These are phyloP conservation scores for Mesembrinibis cayennensis DNA, from an alignment of 2,113 vertebrate genomes.

Conservation along the genomic window DNA sequence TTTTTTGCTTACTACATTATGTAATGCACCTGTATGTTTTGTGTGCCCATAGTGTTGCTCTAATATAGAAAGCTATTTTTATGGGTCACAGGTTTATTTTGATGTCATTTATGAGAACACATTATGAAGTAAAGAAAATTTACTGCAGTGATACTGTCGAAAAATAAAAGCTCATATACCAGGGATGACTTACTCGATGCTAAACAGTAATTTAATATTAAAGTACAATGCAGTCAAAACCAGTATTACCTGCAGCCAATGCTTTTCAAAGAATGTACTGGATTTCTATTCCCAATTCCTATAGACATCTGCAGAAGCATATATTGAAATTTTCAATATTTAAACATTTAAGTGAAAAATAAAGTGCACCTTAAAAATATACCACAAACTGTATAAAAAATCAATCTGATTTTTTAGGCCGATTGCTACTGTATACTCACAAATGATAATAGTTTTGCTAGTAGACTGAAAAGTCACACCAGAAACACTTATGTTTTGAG, in stretches of 20 bases:
- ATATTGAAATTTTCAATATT: not conserved
- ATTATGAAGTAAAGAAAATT: not conserved
- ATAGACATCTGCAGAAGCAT: not conserved
- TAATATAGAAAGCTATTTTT: not conserved
- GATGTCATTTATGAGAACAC: not conserved
- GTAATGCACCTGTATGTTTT: not conserved
- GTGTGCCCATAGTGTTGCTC: not conserved
- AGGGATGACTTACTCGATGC: not conserved
- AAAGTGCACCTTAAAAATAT: not conserved
- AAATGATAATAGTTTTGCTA: not conserved
- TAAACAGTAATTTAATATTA: not conserved
- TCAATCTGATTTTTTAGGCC: not conserved
- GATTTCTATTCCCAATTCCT: not conserved
- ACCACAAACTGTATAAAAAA: not conserved
- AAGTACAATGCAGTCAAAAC: not conserved
- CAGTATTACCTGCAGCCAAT: not conserved
- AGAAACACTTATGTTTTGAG: not conserved
- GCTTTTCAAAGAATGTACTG: not conserved
- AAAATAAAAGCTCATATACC: not conserved
- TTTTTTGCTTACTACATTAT: not conserved
- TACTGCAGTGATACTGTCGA: not conserved
- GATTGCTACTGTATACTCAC: not conserved
- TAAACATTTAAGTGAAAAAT: not conserved
- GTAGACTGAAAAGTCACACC: not conserved
- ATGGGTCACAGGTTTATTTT: not conserved